A percentile compares a stretch with the other conserved stretches of the same genome.
Evolutionary conservation across 1,140 invertebrate species (phyloP).

Genomic region (Meloidogyne floridensis): DNA sequence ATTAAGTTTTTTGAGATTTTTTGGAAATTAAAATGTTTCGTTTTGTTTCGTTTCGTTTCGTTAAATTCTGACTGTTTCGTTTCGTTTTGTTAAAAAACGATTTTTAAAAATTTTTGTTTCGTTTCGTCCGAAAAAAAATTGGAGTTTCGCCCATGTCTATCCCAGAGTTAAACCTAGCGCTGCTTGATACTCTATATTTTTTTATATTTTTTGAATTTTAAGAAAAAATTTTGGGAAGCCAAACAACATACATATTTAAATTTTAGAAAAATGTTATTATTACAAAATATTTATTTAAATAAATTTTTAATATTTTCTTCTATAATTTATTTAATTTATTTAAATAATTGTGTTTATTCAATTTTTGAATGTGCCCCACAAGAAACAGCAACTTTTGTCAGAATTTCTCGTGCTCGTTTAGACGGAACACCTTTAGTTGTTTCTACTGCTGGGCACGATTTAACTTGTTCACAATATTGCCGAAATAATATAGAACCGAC

Average conservation of each 20-base stretch:
- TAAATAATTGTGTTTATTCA: constrained; percentile 29
- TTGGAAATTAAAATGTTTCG: no score
- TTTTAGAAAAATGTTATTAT: not conserved
- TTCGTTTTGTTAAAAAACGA: no score
- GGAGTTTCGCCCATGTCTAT: no score
- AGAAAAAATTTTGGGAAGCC: not conserved
- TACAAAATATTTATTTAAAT: no score
- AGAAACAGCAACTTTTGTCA: constrained; percentile 64
- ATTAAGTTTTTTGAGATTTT: no score
- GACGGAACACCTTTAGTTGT: constrained; percentile 64
- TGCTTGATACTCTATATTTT: no score
- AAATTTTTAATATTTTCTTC: not conserved
- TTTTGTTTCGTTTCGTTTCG: no score
- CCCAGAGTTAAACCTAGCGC: no score
- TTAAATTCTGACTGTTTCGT: no score
- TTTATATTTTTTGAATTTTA: no score
- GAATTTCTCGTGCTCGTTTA: constrained; percentile 62
- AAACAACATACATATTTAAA: not conserved
- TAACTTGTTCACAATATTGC: constrained; percentile 65
- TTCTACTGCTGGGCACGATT: constrained; percentile 64
- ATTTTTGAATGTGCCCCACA: constrained; percentile 62
- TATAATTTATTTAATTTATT: not conserved
- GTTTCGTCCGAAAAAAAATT: no score
- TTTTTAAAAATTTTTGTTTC: no score
- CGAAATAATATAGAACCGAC: constrained; percentile 65